phyloP scores from a whole-genome alignment of 2,113 vertebrate genomes.

The Pelobates fuscus region DNA sequence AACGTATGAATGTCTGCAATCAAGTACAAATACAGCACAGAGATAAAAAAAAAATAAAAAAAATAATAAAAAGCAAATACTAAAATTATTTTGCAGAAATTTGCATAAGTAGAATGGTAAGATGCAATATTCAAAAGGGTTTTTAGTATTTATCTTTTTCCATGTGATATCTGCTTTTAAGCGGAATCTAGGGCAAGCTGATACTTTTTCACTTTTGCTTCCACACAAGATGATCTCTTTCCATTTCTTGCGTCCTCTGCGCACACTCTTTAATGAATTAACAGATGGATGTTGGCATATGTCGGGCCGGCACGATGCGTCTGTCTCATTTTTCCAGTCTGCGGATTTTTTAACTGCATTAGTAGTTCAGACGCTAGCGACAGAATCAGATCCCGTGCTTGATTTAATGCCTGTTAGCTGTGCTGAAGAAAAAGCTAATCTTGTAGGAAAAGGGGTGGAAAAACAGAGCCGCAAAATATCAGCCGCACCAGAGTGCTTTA shows the following conservation, averaged over 20 bases:
- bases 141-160: slow-evolving; percentile 9
- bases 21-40: too few species aligned
- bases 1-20: too few species aligned
- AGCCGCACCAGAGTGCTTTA: too few species aligned
- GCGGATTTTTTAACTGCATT: slow-evolving; percentile 65
- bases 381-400: slow-evolving; percentile 59
- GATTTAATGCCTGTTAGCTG: slow-evolving; percentile 59
- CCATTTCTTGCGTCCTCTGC: slow-evolving; percentile 64
- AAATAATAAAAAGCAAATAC: too few species aligned
- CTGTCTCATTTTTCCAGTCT: slow-evolving; percentile 73
- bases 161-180: slow-evolving; percentile 41
- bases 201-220: slow-evolving; percentile 54
- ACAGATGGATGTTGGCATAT: slow-evolving; percentile 71
- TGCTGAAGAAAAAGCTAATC: slow-evolving; percentile 49
- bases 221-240: slow-evolving; percentile 71
- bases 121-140: slow-evolving; percentile 22
- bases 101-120: too few species aligned
- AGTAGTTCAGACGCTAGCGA: slow-evolving; percentile 58
- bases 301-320: slow-evolving; percentile 68
- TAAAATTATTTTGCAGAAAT: too few species aligned
- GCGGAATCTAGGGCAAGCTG: slow-evolving; percentile 50
- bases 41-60: too few species aligned
- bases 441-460: slow-evolving; percentile 56
- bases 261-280: slow-evolving; percentile 66
- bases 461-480: too few species aligned